These are phyloP conservation scores for Siniperca knerii DNA, from an alignment of 2,113 vertebrate genomes.

Conservation along the genomic window DNA sequence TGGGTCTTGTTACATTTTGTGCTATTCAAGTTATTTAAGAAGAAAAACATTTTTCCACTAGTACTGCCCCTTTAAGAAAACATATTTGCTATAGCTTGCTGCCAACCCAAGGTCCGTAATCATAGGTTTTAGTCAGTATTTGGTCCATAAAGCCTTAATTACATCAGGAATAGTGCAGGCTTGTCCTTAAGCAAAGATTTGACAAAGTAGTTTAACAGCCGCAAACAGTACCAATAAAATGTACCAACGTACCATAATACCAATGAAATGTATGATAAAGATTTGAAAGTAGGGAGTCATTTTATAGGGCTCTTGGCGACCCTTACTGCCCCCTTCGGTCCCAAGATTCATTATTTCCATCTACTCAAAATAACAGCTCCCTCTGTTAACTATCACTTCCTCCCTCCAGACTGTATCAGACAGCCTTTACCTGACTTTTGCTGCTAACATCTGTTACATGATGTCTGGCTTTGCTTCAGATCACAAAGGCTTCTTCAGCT, in stretches of 20 bases:
- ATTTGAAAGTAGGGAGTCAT: constrained; percentile 8
- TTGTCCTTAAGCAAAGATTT: constrained; percentile 14
- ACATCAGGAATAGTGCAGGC: constrained; percentile 9
- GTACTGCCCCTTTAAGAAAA: background rate
- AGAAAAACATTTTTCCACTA: constrained; percentile 18
- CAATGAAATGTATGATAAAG: constrained; percentile 14
- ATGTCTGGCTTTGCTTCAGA: constrained; percentile 46
- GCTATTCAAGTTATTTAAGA: constrained; percentile 2
- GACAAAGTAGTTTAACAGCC: constrained; percentile 13
- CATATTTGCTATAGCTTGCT: constrained; percentile 12
- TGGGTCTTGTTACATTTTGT: background rate
- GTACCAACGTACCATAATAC: background rate
- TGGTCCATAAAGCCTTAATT: constrained; percentile 28
- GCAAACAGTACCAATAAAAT: background rate
- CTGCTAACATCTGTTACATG: constrained; percentile 39
- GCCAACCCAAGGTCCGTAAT: constrained; percentile 28
- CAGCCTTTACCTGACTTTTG: constrained; percentile 27
- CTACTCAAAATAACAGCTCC: background rate
- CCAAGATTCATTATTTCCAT: constrained; percentile 13
- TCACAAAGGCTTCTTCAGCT: constrained; percentile 40
- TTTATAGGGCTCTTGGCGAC: background rate
- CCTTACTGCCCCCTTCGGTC: background rate
- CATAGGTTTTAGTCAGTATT: constrained; percentile 23
- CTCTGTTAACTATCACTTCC: background rate
- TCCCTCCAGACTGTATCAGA: constrained; percentile 12